Conservation (phyloP, 2,113 vertebrate species). For the Ceratotherium simum region DNA sequence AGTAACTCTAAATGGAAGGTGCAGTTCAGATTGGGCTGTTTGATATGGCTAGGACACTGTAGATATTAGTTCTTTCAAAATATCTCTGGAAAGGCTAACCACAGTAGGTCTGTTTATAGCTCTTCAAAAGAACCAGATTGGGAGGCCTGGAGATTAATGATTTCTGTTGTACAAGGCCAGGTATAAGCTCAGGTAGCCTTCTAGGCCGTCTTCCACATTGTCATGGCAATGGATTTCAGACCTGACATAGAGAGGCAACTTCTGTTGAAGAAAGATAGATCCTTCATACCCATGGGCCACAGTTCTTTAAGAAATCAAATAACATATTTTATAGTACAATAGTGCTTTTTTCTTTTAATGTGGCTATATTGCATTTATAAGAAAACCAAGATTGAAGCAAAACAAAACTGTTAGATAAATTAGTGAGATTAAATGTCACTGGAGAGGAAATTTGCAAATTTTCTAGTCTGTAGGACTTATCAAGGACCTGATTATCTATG, state of each 20-base stretch:
- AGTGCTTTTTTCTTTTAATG: background rate
- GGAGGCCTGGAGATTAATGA: conserved; percentile 39
- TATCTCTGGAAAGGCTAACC: conserved; percentile 58
- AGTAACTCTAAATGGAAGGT: background rate
- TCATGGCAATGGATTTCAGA: conserved; percentile 1
- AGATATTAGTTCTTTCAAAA: conserved; percentile 62
- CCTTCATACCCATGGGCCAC: background rate
- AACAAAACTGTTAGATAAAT: conserved; percentile 30
- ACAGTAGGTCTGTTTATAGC: conserved; percentile 46
- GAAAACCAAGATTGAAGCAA: background rate
- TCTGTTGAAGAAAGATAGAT: conserved; percentile 26
- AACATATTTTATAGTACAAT: background rate
- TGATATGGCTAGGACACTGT: conserved; percentile 41
- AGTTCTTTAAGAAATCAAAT: background rate
- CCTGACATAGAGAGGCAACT: background rate
- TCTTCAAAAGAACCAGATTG: conserved; percentile 59
- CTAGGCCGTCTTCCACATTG: background rate
- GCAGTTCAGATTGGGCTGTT: background rate
- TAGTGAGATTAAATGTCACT: background rate
- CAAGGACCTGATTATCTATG: background rate
- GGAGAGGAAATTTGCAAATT: background rate
- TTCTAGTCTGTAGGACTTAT: background rate
- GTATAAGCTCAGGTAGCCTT: background rate
- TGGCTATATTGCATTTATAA: background rate
- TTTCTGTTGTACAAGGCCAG: conserved; percentile 21